phyloP scores from a whole-genome alignment of 2,113 vertebrate species.

The Mus pahari region DNA sequence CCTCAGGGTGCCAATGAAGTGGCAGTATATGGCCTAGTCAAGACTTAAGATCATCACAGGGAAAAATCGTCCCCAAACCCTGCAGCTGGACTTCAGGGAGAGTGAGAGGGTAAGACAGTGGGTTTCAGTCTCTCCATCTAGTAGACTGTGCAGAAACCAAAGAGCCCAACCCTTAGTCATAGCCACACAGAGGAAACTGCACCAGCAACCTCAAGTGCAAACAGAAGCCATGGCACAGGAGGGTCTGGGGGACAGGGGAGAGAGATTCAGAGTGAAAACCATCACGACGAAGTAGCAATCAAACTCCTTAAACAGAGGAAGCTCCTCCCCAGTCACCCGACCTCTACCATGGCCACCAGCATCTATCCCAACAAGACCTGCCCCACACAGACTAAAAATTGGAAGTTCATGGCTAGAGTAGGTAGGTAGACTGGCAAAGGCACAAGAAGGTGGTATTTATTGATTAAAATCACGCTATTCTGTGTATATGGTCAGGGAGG shows the following conservation, averaged over 20 bases:
- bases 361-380: fast-evolving
- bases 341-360: neutral
- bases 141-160: conserved; percentile 41
- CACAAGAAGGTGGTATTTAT: neutral
- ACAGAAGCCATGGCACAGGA: fast-evolving
- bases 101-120: neutral
- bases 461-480: neutral
- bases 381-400: neutral
- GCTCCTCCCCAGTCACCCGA: neutral
- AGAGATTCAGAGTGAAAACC: neutral
- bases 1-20: neutral
- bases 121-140: conserved; percentile 63
- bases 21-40: fast-evolving
- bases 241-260: neutral
- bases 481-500: neutral
- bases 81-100: neutral
- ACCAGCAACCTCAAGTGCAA: neutral
- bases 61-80: neutral
- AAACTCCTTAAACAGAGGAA: neutral
- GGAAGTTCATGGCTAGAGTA: neutral
- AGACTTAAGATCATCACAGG: neutral
- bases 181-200: neutral
- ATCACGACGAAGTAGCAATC: neutral
- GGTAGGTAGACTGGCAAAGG: neutral
- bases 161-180: neutral